These are phyloP conservation scores for Tupaia chinensis DNA, from an alignment of 2,113 vertebrate species.

Conservation along the genomic window DNA sequence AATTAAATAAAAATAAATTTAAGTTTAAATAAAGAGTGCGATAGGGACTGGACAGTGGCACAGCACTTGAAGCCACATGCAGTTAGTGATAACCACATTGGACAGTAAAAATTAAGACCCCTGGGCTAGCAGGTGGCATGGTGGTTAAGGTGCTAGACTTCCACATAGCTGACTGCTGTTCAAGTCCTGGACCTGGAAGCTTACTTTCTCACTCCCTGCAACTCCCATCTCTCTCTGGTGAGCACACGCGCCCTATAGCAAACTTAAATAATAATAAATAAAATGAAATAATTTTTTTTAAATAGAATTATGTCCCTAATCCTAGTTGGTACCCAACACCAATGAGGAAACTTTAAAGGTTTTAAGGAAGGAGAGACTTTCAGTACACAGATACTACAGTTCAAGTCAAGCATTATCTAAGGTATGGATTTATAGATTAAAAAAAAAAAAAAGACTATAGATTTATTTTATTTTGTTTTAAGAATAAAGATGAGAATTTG, in stretches of 20 bases:
- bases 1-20: no score
- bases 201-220: no score
- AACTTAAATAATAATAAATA: no score
- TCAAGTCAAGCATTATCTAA: not conserved
- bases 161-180: no score
- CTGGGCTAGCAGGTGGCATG: no score
- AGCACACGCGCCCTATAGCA: no score
- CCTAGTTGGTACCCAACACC: not conserved
- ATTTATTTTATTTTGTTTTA: not conserved
- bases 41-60: not conserved
- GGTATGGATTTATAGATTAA: not conserved
- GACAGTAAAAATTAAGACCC: not conserved
- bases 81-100: not conserved
- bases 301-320: no score
- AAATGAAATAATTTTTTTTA: no score
- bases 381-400: not conserved
- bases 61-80: not conserved
- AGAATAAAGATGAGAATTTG: constrained; percentile 27
- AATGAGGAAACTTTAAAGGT: not conserved
- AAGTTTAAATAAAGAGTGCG: no score
- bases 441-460: not conserved
- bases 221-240: no score
- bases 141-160: no score
- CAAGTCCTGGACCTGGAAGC: no score
- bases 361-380: not conserved